Evolutionary conservation across 2,113 vertebrate species (phyloP), one percentile per base, ranked within the genome.

Genomic region (Falcunculus frontatus): DNA sequence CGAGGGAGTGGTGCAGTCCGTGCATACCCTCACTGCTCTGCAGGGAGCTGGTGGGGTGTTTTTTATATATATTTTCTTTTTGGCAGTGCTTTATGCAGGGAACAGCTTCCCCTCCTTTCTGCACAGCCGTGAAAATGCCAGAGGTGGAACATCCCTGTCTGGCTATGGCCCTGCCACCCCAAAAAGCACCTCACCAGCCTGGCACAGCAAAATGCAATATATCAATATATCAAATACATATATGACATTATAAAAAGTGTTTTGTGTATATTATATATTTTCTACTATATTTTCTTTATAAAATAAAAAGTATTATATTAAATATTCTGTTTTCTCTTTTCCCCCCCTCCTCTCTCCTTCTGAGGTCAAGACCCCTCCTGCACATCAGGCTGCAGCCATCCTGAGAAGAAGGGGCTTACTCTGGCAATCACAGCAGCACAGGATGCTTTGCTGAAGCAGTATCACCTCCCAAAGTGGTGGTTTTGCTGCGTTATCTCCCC

Each of bases 51-150:
- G 52, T 0, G 5, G 21, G 25, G 18, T 25, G 29, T 4, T 62
- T 77, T 47, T 57, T 10, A 11, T 6, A 4, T 5, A 4, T 11
- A 3, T 50, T 7, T 5, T 59, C 6, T 37, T 74, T 89, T 47
- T 60, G 55, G 44, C 2, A 2, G 18, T 35, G 29, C 11, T 92
- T 77, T 60, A 56, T 9, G 44, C 44, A 80, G 70, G 26, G 50
- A 23, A 78, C n/a, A 80, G 33, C 44, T 44, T 42, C 23, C 26
- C 27, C 73, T 74, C 59, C 41, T 37, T 77, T 64, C 49, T 46
- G 63, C 77, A 77, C 68, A 84, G 26, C 17, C 2, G 1, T 3
- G 21, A 59, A 0, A 1, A 41, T 46, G 19, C 4, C 33, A 55
- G 69, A 39, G 26, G 37, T 6, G 2, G 29, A 69, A 15, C 22